These are phyloP conservation scores for Brotula barbata DNA, from an alignment of 2,797 vertebrate genomes.

Conservation along the genomic window DNA sequence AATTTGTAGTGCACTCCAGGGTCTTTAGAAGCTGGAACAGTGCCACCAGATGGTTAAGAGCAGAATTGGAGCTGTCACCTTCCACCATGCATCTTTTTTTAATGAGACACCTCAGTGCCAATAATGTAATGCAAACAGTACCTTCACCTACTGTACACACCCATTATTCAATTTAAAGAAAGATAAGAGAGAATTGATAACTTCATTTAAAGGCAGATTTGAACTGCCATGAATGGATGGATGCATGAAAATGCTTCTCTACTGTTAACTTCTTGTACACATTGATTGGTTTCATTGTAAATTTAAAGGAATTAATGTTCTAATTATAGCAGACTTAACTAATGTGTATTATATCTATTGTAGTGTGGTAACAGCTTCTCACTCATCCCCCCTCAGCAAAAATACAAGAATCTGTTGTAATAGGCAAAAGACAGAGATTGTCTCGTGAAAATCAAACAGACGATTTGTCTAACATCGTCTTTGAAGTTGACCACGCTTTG, in stretches of 20 bases:
- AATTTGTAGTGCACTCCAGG: conserved; percentile 29
- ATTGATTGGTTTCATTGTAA: background rate
- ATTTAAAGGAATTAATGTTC: background rate
- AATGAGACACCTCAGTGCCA: conserved; percentile 28
- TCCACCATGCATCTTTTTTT: conserved; percentile 35
- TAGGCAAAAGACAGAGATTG: conserved; percentile 4
- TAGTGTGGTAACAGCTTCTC: background rate
- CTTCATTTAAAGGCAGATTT: background rate
- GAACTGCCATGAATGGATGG: background rate
- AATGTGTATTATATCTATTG: conserved; percentile 1
- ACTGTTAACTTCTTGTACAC: background rate
- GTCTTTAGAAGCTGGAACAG: conserved; percentile 75
- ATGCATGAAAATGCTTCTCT: no score
- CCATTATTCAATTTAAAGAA: conserved; percentile 19
- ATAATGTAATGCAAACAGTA: conserved; percentile 1
- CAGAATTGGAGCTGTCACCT: conserved; percentile 65
- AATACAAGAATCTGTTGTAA: conserved; percentile 10
- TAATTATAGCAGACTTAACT: background rate
- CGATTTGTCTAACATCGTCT: conserved; percentile 51
- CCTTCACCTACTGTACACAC: background rate
- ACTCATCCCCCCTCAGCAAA: conserved; percentile 14
- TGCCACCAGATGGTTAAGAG: conserved; percentile 81
- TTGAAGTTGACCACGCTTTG: conserved; percentile 62
- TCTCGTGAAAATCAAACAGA: conserved; percentile 19
- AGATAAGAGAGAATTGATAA: background rate